phyloP scores from a whole-genome alignment of 2,113 vertebrate species.

The Otocyon megalotis region DNA sequence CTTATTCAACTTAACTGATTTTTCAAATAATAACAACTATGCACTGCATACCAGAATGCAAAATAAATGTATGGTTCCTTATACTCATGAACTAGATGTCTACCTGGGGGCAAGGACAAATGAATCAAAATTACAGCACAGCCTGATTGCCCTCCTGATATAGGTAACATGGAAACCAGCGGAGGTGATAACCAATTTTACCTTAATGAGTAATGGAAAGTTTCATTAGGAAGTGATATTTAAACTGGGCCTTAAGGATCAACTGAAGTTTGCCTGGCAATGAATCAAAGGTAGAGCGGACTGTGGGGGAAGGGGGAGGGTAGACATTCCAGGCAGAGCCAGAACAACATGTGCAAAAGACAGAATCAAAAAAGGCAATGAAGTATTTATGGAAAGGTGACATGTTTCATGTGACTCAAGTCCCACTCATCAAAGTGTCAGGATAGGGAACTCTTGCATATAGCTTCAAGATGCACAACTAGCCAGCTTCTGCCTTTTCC shows the following conservation, averaged over 20 bases:
- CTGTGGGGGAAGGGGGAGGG: fast-evolving
- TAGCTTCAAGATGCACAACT: conserved; percentile 14
- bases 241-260: conserved; percentile 40
- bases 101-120: neutral
- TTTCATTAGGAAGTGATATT: conserved; percentile 53
- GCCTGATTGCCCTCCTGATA: neutral
- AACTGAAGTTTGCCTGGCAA: conserved; percentile 30
- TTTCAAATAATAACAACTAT: neutral
- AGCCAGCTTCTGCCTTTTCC: neutral
- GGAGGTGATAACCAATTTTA: neutral
- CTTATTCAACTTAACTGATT: neutral
- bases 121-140: neutral
- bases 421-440: neutral
- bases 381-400: conserved; percentile 69
- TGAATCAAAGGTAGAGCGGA: neutral
- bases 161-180: neutral
- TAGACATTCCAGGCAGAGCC: neutral
- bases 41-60: neutral
- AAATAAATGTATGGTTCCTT: neutral
- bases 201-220: neutral
- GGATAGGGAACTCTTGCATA: neutral
- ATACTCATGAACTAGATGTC: neutral
- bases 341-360: conserved; percentile 65
- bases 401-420: conserved; percentile 40
- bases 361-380: conserved; percentile 61